Conservation (phyloP, 2,797 vertebrate species). For the Aplochiton taeniatus region DNA sequence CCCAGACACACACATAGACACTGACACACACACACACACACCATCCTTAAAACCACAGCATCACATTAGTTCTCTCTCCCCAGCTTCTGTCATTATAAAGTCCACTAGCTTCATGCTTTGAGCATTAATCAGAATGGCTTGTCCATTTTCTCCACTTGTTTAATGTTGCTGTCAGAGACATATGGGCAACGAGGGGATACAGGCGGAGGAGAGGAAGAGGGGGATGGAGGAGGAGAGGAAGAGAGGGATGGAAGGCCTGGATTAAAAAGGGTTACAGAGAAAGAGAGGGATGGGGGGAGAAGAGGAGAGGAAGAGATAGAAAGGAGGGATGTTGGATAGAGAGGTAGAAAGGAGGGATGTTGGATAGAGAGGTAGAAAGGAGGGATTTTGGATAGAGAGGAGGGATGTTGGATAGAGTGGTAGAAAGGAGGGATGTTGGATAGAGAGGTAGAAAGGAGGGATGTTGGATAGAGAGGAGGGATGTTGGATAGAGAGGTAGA, state of each 20-base stretch:
- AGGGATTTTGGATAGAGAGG: no score
- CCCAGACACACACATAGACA: not conserved
- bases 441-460: no score
- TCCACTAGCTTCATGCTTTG: conserved; percentile 75
- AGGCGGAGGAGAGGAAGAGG: conserved; percentile 10
- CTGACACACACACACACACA: not conserved
- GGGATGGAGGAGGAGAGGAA: conserved; percentile 2
- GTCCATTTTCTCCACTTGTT: conserved; percentile 78
- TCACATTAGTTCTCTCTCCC: not conserved
- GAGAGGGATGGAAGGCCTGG: not conserved
- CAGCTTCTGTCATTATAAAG: conserved; percentile 75
- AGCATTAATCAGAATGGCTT: conserved; percentile 85
- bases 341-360: no score
- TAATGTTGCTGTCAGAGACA: conserved; percentile 74
- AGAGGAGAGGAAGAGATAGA: no score
- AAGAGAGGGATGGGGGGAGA: conserved; percentile 16
- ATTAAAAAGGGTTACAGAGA: conserved; percentile 1
- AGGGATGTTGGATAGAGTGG: no score
- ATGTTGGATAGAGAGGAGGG: no score
- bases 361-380: conserved; percentile 27
- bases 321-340: conserved; percentile 15
- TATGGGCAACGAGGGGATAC: conserved; percentile 22
- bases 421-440: no score
- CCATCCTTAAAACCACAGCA: not conserved
- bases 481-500: no score